These are phyloP conservation scores for Todus mexicanus DNA, from an alignment of 2,797 vertebrate species.

Conservation along the genomic window DNA sequence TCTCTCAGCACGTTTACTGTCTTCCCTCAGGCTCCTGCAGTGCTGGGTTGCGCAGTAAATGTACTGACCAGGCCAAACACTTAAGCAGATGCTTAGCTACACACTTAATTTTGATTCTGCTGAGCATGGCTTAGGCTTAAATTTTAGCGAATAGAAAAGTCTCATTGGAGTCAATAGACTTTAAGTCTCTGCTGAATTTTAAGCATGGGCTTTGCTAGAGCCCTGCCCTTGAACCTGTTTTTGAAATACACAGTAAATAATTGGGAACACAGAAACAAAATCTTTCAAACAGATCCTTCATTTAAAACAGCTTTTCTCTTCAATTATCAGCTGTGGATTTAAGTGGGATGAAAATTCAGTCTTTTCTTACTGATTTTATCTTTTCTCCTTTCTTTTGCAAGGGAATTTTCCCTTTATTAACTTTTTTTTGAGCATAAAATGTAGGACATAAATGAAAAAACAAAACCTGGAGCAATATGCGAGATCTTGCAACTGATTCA, in stretches of 20 bases:
- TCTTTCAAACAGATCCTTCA: conserved; percentile 13
- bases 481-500: conserved; percentile 26
- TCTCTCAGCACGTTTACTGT: neutral
- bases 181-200: neutral
- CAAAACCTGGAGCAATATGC: conserved; percentile 17
- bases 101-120: neutral
- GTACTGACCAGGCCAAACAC: neutral
- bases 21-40: neutral
- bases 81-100: neutral
- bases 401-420: conserved; percentile 37
- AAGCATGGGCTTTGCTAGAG: neutral
- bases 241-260: neutral
- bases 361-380: conserved; percentile 24
- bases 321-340: conserved; percentile 33
- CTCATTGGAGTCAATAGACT: neutral
- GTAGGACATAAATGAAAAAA: conserved; percentile 35
- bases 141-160: neutral
- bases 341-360: neutral
- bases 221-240: conserved; percentile 4
- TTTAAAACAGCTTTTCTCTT: conserved; percentile 49
- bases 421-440: conserved; percentile 23
- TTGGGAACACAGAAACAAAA: neutral
- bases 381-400: neutral
- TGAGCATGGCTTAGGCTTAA: neutral
- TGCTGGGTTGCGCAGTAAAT: neutral